These are phyloP conservation scores for Palloptera scutellata DNA, from an alignment of 2,888 invertebrate species.

Conservation along the genomic window DNA sequence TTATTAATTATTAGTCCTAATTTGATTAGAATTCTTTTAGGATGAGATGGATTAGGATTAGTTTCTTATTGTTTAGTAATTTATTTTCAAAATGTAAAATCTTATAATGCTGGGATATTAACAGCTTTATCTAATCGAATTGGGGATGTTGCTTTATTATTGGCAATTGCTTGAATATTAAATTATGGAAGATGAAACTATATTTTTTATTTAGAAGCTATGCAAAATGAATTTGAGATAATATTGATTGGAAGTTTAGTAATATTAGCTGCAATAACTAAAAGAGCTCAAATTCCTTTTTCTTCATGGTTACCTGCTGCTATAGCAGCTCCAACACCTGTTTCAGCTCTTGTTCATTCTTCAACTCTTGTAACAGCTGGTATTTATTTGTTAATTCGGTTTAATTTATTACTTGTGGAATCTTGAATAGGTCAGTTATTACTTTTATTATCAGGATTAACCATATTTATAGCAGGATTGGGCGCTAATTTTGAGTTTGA, in stretches of 20 bases:
- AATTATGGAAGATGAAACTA: constrained; percentile 69
- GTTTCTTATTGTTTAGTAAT: constrained; percentile 67
- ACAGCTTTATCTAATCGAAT: constrained; percentile 78
- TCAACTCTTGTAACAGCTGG: constrained; percentile 79
- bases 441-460: constrained; percentile 68
- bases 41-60: constrained; percentile 6
- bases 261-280: constrained; percentile 72
- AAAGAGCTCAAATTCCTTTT: constrained; percentile 85
- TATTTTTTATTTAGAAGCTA: constrained; percentile 67
- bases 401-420: constrained; percentile 67
- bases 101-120: constrained; percentile 76
- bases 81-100: constrained; percentile 69
- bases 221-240: constrained; percentile 64
- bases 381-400: constrained; percentile 74
- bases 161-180: constrained; percentile 69
- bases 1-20: constrained; percentile 71
- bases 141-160: constrained; percentile 74
- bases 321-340: constrained; percentile 79
- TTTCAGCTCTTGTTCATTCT: constrained; percentile 80
- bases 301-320: constrained; percentile 78
- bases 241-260: constrained; percentile 64
- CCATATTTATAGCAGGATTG: constrained; percentile 70
- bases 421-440: constrained; percentile 65
- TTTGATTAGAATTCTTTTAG: constrained; percentile 7
- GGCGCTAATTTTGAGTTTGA: constrained; percentile 73